phyloP scores from a whole-genome alignment of 2,888 invertebrate genomes.

The Pachycephus smyrnensis region DNA sequence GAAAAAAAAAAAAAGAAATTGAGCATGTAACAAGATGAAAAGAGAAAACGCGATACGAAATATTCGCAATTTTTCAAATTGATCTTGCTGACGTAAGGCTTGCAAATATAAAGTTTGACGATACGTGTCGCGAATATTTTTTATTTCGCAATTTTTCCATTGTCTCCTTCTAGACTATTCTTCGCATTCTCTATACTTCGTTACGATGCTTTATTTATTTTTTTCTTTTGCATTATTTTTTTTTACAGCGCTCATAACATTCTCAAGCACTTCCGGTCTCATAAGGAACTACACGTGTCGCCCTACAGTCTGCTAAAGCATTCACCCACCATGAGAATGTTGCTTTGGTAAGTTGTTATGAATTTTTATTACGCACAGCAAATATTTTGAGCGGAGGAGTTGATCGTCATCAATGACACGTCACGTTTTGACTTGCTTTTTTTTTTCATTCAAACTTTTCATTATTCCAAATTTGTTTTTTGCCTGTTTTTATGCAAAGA shows the following conservation, averaged over 20 bases:
- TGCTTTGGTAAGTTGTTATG: conserved; percentile 52
- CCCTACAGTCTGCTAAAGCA: conserved; percentile 63
- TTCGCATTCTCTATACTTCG: neutral
- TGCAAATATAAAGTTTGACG: neutral
- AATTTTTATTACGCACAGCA: neutral
- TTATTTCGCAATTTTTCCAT: neutral
- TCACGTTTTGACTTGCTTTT: too few species aligned
- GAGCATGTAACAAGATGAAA: neutral
- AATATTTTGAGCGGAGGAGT: neutral
- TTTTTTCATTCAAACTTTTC: too few species aligned
- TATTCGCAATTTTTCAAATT: neutral
- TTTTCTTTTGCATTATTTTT: neutral
- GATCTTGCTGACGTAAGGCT: neutral
- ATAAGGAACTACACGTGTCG: conserved; percentile 56
- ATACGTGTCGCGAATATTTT: neutral
- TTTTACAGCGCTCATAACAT: conserved; percentile 54
- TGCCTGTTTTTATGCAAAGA: too few species aligned
- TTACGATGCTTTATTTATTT: neutral
- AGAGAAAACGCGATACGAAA: neutral
- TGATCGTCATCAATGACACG: too few species aligned
- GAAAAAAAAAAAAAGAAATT: neutral
- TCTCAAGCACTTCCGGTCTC: conserved; percentile 53
- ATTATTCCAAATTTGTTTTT: too few species aligned
- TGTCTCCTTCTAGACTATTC: neutral
- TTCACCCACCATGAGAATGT: conserved; percentile 48